Evolutionary conservation across 35 echinoderm and acorn worm genomes (phyloP).

Genomic region (Apostichopus parvimensis): DNA sequence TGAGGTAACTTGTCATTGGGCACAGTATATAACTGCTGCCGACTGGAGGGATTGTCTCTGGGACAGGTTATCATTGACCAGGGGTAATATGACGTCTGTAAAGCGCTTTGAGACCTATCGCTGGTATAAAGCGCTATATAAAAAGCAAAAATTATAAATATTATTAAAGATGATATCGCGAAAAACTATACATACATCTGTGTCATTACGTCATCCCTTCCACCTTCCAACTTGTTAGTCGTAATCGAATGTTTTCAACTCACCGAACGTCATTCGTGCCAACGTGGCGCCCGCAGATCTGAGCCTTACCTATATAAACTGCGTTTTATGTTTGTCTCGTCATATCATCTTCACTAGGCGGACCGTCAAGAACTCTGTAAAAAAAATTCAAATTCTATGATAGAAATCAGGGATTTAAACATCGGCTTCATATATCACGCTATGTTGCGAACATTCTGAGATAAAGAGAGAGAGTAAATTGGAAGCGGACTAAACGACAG

Average conservation of each 20-base stretch:
- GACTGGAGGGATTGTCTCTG: too few species aligned
- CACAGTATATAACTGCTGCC: too few species aligned
- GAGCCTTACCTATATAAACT: neutral
- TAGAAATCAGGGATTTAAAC: too few species aligned
- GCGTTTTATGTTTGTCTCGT: neutral
- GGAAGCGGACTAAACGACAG: too few species aligned
- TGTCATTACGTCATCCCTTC: neutral
- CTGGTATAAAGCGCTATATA: too few species aligned
- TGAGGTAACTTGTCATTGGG: too few species aligned
- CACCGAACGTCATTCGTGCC: constrained; percentile 2
- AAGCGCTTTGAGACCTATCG: too few species aligned
- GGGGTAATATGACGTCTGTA: too few species aligned
- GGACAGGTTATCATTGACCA: too few species aligned
- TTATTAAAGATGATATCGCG: neutral
- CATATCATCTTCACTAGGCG: neutral
- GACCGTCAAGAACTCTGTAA: neutral
- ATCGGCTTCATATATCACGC: neutral
- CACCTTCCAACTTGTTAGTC: neutral
- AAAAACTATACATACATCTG: neutral
- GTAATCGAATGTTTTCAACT: neutral
- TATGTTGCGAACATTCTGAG: too few species aligned
- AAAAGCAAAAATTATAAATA: too few species aligned
- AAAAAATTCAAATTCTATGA: neutral
- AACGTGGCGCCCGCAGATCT: neutral
- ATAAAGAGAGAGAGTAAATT: too few species aligned